These are phyloP conservation scores for Eublepharis macularius DNA, from an alignment of 2,113 vertebrate species.

Conservation along the genomic window DNA sequence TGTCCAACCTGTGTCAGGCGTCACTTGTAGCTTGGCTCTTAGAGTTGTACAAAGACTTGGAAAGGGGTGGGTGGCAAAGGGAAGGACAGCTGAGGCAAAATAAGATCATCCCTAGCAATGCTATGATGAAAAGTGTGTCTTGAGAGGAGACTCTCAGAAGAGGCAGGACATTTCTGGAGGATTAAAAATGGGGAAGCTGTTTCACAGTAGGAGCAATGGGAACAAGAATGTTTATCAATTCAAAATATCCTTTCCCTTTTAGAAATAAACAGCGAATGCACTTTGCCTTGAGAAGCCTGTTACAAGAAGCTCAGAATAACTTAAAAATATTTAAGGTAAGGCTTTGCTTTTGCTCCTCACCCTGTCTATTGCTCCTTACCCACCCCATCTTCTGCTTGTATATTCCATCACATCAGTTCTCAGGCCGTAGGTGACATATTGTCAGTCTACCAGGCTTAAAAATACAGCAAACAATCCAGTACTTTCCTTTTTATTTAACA, in stretches of 20 bases:
- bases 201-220: too few species aligned
- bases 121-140: background rate
- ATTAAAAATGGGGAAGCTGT: too few species aligned
- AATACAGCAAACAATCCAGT: background rate
- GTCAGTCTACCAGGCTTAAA: background rate
- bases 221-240: background rate
- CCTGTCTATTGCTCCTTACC: background rate
- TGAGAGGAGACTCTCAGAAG: background rate
- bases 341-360: background rate
- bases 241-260: conserved; percentile 18
- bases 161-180: too few species aligned
- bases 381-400: background rate
- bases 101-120: background rate
- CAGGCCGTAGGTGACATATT: background rate
- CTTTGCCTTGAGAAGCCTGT: conserved; percentile 92
- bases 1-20: too few species aligned
- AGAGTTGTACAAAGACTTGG: background rate
- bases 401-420: background rate
- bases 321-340: conserved; percentile 98
- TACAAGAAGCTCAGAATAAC: conserved; percentile 98
- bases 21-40: too few species aligned
- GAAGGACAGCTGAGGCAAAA: background rate
- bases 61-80: background rate
- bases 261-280: conserved; percentile 97
- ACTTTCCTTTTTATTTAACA: background rate